These are phyloP conservation scores for Hippoglossus hippoglossus DNA, from an alignment of 2,797 vertebrate species.

Conservation along the genomic window DNA sequence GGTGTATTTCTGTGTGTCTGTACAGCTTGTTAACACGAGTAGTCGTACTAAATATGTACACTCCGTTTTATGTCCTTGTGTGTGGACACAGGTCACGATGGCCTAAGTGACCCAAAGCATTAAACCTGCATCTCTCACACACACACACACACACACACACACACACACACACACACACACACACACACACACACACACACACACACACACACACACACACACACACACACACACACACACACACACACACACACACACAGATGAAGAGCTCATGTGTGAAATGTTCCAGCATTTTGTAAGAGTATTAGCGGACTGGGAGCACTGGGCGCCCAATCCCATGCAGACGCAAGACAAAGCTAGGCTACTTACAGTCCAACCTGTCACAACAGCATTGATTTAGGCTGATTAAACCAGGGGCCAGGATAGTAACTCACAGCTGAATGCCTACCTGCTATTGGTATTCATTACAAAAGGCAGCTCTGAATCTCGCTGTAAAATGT, in stretches of 20 bases:
- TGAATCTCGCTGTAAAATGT: constrained; percentile 53
- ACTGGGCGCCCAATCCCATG: constrained; percentile 52
- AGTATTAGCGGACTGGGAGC: constrained; percentile 59
- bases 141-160: no score
- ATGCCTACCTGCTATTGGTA: constrained; percentile 46
- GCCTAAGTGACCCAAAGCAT: neutral
- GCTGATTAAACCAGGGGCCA: constrained; percentile 55
- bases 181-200: neutral
- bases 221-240: no score
- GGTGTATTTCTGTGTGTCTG: constrained; percentile 45
- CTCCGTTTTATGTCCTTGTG: constrained; percentile 17
- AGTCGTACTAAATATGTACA: constrained; percentile 16
- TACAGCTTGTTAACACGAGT: constrained; percentile 26
- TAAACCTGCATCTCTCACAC: neutral
- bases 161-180: neutral
- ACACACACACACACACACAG: neutral
- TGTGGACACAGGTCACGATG: neutral
- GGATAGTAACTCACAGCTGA: constrained; percentile 58
- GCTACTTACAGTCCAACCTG: constrained; percentile 70
- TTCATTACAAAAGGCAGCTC: constrained; percentile 56
- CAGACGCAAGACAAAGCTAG: constrained; percentile 27
- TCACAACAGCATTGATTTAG: constrained; percentile 71
- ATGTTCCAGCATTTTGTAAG: constrained; percentile 59
- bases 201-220: neutral
- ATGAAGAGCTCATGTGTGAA: constrained; percentile 31